Evolutionary conservation across 2,888 invertebrate genomes (phyloP).

Genomic region (Panopea generosa): DNA sequence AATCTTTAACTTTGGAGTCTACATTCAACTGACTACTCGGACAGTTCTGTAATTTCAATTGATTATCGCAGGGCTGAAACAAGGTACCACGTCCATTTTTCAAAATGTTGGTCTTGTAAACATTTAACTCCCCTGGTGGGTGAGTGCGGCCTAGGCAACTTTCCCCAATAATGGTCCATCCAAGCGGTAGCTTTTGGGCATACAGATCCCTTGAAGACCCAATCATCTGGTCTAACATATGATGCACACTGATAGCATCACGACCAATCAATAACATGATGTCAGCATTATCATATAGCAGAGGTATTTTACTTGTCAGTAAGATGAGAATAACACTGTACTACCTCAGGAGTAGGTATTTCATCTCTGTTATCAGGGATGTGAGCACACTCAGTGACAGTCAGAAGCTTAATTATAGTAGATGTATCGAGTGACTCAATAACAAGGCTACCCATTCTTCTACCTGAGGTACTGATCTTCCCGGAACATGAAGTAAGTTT

Average conservation of each 20-base stretch:
- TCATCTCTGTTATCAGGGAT: constrained; percentile 41
- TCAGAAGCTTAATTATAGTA: too few relatives aligned
- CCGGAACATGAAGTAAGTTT: constrained; percentile 47
- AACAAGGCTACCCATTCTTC: constrained; percentile 21
- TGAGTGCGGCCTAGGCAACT: constrained; percentile 36
- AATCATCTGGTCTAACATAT: too few relatives aligned
- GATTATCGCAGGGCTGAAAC: too few relatives aligned
- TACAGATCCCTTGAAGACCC: too few relatives aligned
- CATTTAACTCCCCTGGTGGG: constrained; percentile 19
- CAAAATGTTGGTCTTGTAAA: constrained; percentile 28
- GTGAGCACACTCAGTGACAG: too few relatives aligned
- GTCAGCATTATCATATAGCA: too few relatives aligned
- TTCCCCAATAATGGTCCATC: constrained; percentile 38
- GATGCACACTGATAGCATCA: constrained; percentile 18
- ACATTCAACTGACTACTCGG: too few relatives aligned
- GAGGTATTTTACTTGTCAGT: constrained; percentile 2
- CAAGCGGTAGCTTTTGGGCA: constrained; percentile 32
- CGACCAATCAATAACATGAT: too few relatives aligned
- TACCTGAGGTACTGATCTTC: constrained; percentile 16
- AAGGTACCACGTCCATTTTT: too few relatives aligned
- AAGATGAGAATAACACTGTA: constrained; percentile 22
- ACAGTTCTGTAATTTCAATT: too few relatives aligned
- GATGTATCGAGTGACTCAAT: constrained; percentile 30
- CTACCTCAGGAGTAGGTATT: constrained; percentile 41
- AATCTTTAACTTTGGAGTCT: too few relatives aligned